Evolutionary conservation across 2,888 invertebrate genomes (phyloP), one percentile per base, ranked within the genome.

Genomic region (Diaperis boleti): DNA sequence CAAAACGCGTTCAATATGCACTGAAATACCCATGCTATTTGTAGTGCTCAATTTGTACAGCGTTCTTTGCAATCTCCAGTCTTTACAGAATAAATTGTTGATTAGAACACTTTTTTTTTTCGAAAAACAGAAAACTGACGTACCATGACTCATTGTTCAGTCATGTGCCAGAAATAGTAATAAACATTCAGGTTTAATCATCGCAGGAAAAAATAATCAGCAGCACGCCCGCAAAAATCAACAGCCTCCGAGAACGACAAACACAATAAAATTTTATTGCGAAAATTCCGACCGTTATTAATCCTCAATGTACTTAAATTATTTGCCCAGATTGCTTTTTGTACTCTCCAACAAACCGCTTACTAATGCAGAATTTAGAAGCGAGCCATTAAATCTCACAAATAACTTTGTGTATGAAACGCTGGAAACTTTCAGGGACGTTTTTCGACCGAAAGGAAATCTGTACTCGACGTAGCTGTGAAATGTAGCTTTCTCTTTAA

Each of bases 401-500:
- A 33, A 33, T 11, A 49, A 49, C 49, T 35, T 17, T 49, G 20
- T 49, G 33, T 35, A 49, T 35, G 33, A 49, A 49, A 29, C 26
- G 26, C 15, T 14, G 29, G 31, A 47, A 49, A 49, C 6, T 49
- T 49, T 49, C 49, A 33, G 35, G 33, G 49, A 49, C 49, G 26
- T 47, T 47, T 47, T 31, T 47, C 47, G 31, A 35, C 35, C 35
- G 49, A 33, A 18, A 33, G 26, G 49, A 45, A 45, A 45, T 49
- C 33, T 49, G 33, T 49, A 33, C 26, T 26, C 26, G 47, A 31
- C 14, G 15, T 47, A 31, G 29, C n/a, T 8, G 47, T 29, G 31
- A 47, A 47, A 47, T 47, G 47, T 47, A n/a, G 35, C 15, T 69
- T 59, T 59, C 63, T 64, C 59, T 68, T 69, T 60, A 59, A 50